phyloP scores from a whole-genome alignment of 2,113 vertebrate species.

The Crypturellus undulatus region DNA sequence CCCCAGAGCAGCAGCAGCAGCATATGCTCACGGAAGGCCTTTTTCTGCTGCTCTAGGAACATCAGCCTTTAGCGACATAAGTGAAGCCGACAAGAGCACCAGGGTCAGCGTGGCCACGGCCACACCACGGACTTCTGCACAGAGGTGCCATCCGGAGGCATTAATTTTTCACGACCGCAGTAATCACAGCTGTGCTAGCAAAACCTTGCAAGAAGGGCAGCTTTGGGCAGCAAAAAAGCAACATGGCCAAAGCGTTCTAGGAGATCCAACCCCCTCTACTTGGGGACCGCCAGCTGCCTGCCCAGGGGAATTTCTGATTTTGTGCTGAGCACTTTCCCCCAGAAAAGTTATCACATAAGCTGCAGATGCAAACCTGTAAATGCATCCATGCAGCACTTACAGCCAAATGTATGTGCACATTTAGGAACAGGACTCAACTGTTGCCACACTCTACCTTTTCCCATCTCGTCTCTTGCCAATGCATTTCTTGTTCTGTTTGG shows the following conservation, averaged over 20 bases:
- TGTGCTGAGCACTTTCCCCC: not conserved
- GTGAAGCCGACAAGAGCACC: not conserved
- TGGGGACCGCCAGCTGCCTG: not conserved
- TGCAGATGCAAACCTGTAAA: not conserved
- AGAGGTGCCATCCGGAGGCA: not conserved
- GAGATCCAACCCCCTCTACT: not conserved
- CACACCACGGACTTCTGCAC: not conserved
- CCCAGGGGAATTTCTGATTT: not conserved
- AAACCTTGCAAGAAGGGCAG: not conserved
- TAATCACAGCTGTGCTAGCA: not conserved
- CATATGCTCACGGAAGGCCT: not conserved
- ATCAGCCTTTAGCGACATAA: not conserved
- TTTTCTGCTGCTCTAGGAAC: slow-evolving; percentile 12
- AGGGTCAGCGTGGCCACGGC: not conserved
- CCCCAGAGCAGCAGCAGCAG: not conserved
- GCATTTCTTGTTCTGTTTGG: not conserved
- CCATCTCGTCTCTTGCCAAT: not conserved
- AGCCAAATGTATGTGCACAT: not conserved
- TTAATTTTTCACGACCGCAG: not conserved
- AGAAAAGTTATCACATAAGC: not conserved
- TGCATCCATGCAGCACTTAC: not conserved
- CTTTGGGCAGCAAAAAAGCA: not conserved
- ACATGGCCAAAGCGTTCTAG: not conserved
- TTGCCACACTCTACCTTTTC: not conserved
- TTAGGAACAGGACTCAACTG: not conserved